Percentiles rank a stretch among this genome's conserved stretches.
phyloP scores from a whole-genome alignment of 2,888 invertebrate species.

The Helicoverpa assulta region DNA sequence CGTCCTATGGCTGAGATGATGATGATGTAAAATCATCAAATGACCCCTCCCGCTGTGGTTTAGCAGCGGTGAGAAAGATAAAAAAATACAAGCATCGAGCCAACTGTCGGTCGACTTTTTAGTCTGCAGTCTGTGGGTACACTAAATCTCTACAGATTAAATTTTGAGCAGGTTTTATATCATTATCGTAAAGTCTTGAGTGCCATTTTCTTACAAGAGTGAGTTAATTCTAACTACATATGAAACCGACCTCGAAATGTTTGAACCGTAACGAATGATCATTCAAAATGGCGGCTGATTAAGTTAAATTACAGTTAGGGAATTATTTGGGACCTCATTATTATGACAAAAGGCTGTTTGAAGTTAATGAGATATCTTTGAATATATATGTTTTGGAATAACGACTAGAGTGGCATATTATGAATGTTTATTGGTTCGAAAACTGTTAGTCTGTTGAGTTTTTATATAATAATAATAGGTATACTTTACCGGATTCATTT shows the following conservation, averaged over 20 bases:
- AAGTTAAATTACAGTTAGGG: slow-evolving; percentile 28
- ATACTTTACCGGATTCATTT: no score
- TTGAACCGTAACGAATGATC: slow-evolving; percentile 37
- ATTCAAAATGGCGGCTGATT: slow-evolving; percentile 37
- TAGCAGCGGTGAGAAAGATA: no score
- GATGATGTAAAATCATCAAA: no score
- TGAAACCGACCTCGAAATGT: slow-evolving; percentile 27
- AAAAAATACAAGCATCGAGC: no score
- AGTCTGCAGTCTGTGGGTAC: no score
- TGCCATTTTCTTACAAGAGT: slow-evolving; percentile 18
- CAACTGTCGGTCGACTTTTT: no score
- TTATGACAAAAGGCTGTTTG: slow-evolving; percentile 4
- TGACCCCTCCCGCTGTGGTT: no score
- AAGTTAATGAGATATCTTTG: slow-evolving; percentile 1
- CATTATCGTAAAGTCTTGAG: not conserved
- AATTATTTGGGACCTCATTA: slow-evolving; percentile 39
- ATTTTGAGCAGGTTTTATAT: slow-evolving; percentile 14
- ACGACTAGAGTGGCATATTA: not conserved
- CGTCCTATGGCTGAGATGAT: no score
- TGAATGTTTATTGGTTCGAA: no score
- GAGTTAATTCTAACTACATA: slow-evolving; percentile 48
- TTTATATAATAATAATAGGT: no score
- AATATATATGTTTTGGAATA: slow-evolving; percentile 19
- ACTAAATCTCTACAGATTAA: not conserved
- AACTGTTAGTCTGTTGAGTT: no score